Evolutionary conservation across 2,888 invertebrate species (phyloP).

Genomic region (Pseudococcus longispinus): DNA sequence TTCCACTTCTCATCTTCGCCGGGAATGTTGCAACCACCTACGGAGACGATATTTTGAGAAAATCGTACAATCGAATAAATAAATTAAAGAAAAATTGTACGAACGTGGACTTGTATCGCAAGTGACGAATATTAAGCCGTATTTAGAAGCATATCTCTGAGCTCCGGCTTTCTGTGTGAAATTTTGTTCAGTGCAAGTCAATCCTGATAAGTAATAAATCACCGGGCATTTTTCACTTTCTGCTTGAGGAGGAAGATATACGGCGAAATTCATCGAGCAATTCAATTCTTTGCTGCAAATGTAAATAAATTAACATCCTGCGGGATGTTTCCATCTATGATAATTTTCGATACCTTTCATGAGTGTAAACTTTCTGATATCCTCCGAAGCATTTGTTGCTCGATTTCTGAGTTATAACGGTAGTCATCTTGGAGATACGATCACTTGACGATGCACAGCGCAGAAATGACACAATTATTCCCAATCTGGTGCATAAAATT

Average conservation of each 20-base stretch:
- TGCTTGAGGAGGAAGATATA: slow-evolving; percentile 84
- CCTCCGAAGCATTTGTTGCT: slow-evolving; percentile 73
- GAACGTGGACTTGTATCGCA: slow-evolving; percentile 92
- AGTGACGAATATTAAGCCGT: slow-evolving; percentile 85
- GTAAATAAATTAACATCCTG: neutral
- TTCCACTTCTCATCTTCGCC: slow-evolving; percentile 93
- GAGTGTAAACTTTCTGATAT: slow-evolving; percentile 82
- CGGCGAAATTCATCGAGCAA: slow-evolving; percentile 92
- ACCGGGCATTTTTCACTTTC: slow-evolving; percentile 74
- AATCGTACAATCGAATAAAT: neutral
- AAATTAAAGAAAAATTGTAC: slow-evolving; percentile 48
- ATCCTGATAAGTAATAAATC: slow-evolving; percentile 88
- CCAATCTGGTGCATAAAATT: neutral
- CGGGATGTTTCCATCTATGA: neutral
- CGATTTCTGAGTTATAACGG: neutral
- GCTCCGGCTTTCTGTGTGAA: slow-evolving; percentile 95
- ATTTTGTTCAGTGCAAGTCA: slow-evolving; percentile 94
- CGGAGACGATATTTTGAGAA: neutral
- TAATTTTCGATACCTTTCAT: slow-evolving; percentile 69
- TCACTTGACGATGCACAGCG: neutral
- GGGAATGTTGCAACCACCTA: slow-evolving; percentile 81
- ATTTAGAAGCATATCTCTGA: slow-evolving; percentile 86
- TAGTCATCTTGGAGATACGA: neutral
- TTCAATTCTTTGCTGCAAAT: slow-evolving; percentile 72
- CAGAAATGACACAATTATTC: neutral